Conservation (phyloP, 2,113 vertebrate genomes). For the Corvus hawaiiensis region DNA sequence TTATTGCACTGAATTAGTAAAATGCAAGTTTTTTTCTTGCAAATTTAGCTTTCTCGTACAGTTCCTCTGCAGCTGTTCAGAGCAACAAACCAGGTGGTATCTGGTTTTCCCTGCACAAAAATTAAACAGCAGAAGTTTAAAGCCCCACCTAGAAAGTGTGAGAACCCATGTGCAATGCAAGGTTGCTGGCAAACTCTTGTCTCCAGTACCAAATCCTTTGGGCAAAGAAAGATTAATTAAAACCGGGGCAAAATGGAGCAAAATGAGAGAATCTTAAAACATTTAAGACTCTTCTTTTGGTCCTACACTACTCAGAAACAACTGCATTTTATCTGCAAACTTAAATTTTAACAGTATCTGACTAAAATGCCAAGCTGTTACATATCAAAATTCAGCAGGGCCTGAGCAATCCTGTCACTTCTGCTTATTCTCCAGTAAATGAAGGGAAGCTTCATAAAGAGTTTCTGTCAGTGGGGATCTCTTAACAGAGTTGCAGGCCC, state of each 20-base stretch:
- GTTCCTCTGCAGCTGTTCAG: not conserved
- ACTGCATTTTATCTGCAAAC: constrained; percentile 21
- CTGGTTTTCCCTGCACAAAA: not conserved
- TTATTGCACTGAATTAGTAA: not conserved
- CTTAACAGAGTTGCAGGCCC: not conserved
- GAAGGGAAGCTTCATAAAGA: not conserved
- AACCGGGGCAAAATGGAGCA: not conserved
- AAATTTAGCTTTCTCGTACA: not conserved
- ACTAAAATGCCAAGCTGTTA: constrained; percentile 18
- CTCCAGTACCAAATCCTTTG: not conserved
- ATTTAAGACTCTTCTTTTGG: not conserved
- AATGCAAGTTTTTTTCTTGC: not conserved
- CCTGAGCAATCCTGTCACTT: constrained; percentile 1
- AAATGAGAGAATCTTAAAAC: not conserved
- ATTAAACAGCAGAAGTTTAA: not conserved
- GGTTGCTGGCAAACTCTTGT: not conserved
- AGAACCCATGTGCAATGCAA: not conserved
- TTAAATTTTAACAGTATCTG: constrained; percentile 10
- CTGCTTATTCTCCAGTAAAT: constrained; percentile 1
- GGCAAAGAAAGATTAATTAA: not conserved
- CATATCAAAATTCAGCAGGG: constrained; percentile 9
- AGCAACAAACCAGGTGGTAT: not conserved
- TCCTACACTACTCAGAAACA: not conserved
- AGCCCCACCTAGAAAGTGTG: not conserved
- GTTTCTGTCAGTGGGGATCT: not conserved